Evolutionary conservation across 2,113 vertebrate species (phyloP).

Genomic region (Penelope pileata): DNA sequence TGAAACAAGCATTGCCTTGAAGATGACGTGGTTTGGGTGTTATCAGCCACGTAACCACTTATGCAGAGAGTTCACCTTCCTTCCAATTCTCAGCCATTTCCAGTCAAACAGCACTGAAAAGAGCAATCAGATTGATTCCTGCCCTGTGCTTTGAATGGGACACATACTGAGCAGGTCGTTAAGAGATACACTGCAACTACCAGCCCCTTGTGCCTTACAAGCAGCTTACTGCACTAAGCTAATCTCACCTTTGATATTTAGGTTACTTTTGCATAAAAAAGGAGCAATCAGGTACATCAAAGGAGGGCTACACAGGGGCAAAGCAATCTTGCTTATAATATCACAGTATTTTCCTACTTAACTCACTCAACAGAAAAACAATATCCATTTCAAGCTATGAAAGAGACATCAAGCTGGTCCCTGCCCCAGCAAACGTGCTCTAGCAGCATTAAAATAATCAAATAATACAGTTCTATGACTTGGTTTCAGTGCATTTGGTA

Average conservation of each 20-base stretch:
- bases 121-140: not conserved
- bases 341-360: not conserved
- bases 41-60: not conserved
- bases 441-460: not conserved
- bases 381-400: not conserved
- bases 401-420: not conserved
- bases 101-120: not conserved
- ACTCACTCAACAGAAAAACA: not conserved
- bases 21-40: not conserved
- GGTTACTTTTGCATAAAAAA: not conserved
- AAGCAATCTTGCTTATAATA: not conserved
- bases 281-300: not conserved
- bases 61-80: not conserved
- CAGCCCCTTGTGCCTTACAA: not conserved
- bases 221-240: not conserved
- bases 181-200: not conserved
- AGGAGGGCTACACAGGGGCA: not conserved
- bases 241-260: not conserved
- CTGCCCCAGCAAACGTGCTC: not conserved
- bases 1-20: not conserved
- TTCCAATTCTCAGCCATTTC: not conserved
- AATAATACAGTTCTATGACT: not conserved
- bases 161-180: not conserved
- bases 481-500: not conserved
- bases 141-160: not conserved